Conservation (phyloP, 1,140 invertebrate species). For the Amphibalanus amphitrite region DNA sequence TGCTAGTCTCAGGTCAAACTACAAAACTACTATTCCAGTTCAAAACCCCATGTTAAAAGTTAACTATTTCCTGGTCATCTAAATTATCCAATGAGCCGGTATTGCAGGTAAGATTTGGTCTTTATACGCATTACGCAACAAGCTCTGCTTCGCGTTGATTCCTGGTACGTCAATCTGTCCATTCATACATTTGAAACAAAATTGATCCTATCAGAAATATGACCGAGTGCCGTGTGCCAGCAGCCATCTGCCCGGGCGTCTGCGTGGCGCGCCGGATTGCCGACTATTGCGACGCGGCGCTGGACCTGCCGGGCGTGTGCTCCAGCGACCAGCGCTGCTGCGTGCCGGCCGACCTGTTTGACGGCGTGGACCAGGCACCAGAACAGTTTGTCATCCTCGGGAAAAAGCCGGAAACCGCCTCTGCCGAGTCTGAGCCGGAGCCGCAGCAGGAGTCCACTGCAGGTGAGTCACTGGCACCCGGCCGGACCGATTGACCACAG, state of each 20-base stretch:
- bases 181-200: too few species aligned
- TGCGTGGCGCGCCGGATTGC: slow-evolving; percentile 62
- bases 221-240: too few species aligned
- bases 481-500: not conserved
- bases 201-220: too few species aligned
- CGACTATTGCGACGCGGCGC: slow-evolving; percentile 64
- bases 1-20: too few species aligned
- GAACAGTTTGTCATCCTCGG: slow-evolving; percentile 44
- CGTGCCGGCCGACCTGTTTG: slow-evolving; percentile 38
- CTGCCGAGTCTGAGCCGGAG: slow-evolving; percentile 18
- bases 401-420: slow-evolving; percentile 25
- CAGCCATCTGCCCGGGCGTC: slow-evolving; percentile 45
- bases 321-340: slow-evolving; percentile 39
- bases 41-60: too few species aligned
- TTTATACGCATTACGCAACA: too few species aligned
- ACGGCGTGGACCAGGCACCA: slow-evolving; percentile 42
- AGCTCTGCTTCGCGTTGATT: too few species aligned
- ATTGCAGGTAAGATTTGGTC: too few species aligned
- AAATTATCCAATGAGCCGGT: too few species aligned
- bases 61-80: too few species aligned
- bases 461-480: slow-evolving; percentile 18
- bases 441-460: slow-evolving; percentile 15
- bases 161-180: too few species aligned
- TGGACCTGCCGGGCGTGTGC: slow-evolving; percentile 47
- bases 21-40: too few species aligned